Percentiles rank a stretch among this genome's conserved stretches.
phyloP scores from a whole-genome alignment of 2,797 vertebrate genomes.

The Girardinus metallicus region DNA sequence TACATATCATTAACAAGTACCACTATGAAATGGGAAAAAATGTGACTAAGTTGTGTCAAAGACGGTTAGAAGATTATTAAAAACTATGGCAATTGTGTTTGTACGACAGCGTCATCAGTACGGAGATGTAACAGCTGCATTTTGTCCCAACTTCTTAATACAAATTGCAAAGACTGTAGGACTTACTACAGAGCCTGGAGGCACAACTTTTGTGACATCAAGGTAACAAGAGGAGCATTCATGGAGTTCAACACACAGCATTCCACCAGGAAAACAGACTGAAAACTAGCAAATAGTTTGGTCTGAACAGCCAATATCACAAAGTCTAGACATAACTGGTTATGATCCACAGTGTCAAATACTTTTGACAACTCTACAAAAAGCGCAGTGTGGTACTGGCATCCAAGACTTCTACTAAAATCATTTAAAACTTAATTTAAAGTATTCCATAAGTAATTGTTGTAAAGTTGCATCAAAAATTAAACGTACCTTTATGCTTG shows the following conservation, averaged over 20 bases:
- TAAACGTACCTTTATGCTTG: background rate
- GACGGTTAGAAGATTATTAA: background rate
- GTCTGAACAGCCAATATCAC: background rate
- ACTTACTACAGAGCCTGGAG: too few relatives aligned
- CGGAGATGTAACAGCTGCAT: too few relatives aligned
- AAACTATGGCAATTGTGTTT: background rate
- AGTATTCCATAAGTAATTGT: background rate
- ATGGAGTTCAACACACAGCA: too few relatives aligned
- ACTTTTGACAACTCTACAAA: background rate
- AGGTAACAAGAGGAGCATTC: too few relatives aligned
- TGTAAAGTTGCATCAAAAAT: background rate
- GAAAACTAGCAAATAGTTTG: background rate
- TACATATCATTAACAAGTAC: background rate
- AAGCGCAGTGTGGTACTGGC: background rate
- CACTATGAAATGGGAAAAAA: background rate
- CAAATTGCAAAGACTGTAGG: too few relatives aligned
- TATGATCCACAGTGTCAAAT: background rate
- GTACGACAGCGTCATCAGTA: too few relatives aligned
- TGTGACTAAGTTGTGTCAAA: background rate
- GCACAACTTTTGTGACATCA: too few relatives aligned
- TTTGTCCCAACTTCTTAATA: too few relatives aligned
- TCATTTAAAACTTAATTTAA: background rate
- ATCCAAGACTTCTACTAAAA: background rate
- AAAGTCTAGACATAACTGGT: background rate
- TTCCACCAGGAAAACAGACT: too few relatives aligned